These are phyloP conservation scores for Parauchenoglanis punctatus DNA, from an alignment of 2,797 vertebrate species.

Conservation along the genomic window DNA sequence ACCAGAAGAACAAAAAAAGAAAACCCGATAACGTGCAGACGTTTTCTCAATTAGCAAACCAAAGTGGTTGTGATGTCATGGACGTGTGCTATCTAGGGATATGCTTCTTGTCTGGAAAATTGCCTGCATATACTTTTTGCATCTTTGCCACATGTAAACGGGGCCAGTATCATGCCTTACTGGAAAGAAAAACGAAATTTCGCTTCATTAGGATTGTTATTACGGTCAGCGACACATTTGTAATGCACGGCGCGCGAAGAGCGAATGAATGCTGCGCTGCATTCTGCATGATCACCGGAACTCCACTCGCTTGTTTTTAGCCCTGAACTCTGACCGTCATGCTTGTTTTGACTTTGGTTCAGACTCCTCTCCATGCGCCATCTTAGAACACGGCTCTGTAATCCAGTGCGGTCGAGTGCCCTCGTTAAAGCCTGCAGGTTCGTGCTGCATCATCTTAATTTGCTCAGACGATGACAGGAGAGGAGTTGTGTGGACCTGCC, in stretches of 20 bases:
- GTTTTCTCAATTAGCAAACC: constrained; percentile 4
- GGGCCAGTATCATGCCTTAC: constrained; percentile 9
- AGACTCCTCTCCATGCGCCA: constrained; percentile 30
- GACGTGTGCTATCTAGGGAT: constrained; percentile 20
- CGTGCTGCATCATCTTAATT: constrained; percentile 12
- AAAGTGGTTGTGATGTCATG: not conserved
- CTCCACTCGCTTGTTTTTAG: not conserved
- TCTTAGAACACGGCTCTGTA: not conserved
- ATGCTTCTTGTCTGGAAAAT: not conserved
- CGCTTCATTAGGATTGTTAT: not conserved
- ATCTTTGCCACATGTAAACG: constrained; percentile 36
- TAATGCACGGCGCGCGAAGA: constrained; percentile 4
- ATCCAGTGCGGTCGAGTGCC: constrained; percentile 10
- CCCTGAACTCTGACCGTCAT: constrained; percentile 1
- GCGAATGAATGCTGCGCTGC: not conserved
- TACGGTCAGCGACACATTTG: not conserved
- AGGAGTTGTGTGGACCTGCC: constrained; percentile 36
- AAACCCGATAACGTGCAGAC: not conserved
- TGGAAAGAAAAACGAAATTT: not conserved
- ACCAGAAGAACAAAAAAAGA: not conserved
- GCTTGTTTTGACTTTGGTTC: constrained; percentile 2
- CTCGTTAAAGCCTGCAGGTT: constrained; percentile 6
- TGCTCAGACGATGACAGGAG: constrained; percentile 31
- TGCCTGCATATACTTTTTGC: constrained; percentile 33
- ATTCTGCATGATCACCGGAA: constrained; percentile 24